A percentile compares a stretch with the other conserved stretches of the same genome.
phyloP scores from a whole-genome alignment of 1,140 invertebrate genomes.

The Sitophilus oryzae region DNA sequence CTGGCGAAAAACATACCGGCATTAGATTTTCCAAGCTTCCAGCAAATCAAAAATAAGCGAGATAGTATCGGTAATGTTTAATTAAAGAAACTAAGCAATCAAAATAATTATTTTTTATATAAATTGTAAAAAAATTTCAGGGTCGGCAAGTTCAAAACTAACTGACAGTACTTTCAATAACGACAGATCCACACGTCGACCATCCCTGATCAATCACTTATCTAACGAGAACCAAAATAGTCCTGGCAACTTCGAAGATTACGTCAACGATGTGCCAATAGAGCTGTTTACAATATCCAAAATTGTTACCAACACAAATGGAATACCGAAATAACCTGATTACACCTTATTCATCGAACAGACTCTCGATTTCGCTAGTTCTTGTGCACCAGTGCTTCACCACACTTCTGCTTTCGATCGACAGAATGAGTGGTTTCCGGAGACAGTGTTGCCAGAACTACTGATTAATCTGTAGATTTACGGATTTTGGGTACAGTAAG shows the following conservation, averaged over 20 bases:
- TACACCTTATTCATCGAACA: too few relatives aligned
- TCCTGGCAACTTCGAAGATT: conserved; percentile 31
- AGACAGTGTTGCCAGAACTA: too few relatives aligned
- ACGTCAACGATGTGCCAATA: conserved; percentile 43
- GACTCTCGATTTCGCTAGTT: too few relatives aligned
- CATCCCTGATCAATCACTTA: conserved; percentile 23
- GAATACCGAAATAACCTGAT: too few relatives aligned
- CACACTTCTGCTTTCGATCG: too few relatives aligned
- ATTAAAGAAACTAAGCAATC: too few relatives aligned
- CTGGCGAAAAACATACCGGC: conserved; percentile 34
- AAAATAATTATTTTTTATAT: too few relatives aligned
- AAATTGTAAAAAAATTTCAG: too few relatives aligned
- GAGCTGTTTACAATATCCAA: conserved; percentile 46
- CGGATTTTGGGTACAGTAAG: too few relatives aligned
- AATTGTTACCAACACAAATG: conserved; percentile 22
- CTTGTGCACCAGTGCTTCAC: too few relatives aligned
- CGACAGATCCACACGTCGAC: conserved; percentile 11
- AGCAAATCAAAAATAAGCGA: conserved; percentile 12
- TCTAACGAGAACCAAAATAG: conserved; percentile 13
- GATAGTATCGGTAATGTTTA: conserved; percentile 22
- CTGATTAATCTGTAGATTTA: too few relatives aligned
- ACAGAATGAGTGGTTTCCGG: too few relatives aligned
- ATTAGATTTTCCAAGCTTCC: conserved; percentile 26
- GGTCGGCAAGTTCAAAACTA: conserved; percentile 25
- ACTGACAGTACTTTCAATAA: conserved; percentile 10